Evolutionary conservation across 2,888 invertebrate species (phyloP).

Genomic region (Amblyjoppa proteus): DNA sequence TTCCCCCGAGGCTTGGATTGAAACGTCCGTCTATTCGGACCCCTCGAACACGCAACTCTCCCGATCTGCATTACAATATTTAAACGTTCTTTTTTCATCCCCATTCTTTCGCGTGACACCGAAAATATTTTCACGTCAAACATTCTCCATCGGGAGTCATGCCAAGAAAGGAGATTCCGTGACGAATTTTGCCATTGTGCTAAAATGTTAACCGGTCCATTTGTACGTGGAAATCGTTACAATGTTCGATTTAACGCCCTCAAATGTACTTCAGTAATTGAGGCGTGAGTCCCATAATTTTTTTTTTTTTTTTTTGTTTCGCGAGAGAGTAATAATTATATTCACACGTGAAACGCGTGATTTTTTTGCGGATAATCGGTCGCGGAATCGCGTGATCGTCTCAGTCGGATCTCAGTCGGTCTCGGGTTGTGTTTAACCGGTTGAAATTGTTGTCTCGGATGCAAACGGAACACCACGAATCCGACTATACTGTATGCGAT

Average conservation of each 20-base stretch:
- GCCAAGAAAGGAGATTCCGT: background rate
- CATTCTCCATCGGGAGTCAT: background rate
- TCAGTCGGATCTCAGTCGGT: background rate
- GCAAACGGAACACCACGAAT: conserved; percentile 9
- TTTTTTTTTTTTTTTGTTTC: background rate
- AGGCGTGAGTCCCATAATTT: background rate
- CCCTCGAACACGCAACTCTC: conserved; percentile 56
- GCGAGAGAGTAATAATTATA: background rate
- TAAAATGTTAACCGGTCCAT: conserved; percentile 4
- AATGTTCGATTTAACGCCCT: conserved; percentile 11
- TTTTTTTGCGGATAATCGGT: background rate
- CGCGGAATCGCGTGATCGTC: conserved; percentile 19
- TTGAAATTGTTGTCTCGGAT: conserved; percentile 14
- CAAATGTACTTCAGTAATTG: conserved; percentile 1
- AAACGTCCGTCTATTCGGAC: conserved; percentile 74
- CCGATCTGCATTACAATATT: conserved; percentile 29
- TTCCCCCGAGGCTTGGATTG: conserved; percentile 74
- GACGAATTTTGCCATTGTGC: conserved; percentile 8
- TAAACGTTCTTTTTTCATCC: conserved; percentile 15
- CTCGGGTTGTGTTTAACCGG: background rate
- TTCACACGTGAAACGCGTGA: background rate
- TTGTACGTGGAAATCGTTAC: conserved; percentile 1
- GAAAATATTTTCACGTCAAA: background rate
- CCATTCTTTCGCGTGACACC: conserved; percentile 3
- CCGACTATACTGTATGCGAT: background rate